Evolutionary conservation across 2,113 vertebrate species (phyloP), one percentile per base, ranked within the genome.

Genomic region (Acanthochromis polyacanthus): DNA sequence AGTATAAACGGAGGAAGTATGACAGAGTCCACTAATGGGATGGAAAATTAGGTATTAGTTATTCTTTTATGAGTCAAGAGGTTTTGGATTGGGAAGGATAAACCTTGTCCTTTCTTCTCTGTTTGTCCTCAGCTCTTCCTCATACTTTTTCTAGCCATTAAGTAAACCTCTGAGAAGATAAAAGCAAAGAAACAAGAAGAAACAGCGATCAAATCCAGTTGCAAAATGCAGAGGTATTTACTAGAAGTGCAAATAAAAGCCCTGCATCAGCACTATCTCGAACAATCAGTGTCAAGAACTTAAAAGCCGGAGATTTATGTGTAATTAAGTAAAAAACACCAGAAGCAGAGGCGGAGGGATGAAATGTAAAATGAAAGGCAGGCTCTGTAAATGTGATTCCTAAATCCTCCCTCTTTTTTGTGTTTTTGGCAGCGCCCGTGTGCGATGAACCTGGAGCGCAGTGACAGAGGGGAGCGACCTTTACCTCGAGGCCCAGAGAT

Each of bases 401-500:
- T 69, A 43, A 69, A 81, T 66, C 38, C 25, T 32, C 10, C 5
- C 17, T 9, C 22, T 17, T 51, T 62, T 22, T 65, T 73, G 32
- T 36, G 25, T 80, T 72, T 3, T 80, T 63, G 22, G 40, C 89
- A 97, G 96, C 89, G 73, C 82, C 76, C 30, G 48, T 77, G 83
- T 90, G 92, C 85, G 85, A 98, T 97, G 96, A 94, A 89, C 91
- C 93, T 85, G 88, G 92, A 94, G 90, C 95, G 91, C 92, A 74
- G 84, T 81, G 77, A 92, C 69, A 57, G 86, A 88, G 63, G 83
- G 69, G 4, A 89, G 63, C 87, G 88, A 62, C 87, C 73, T 16
- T 61, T 46, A 55, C 72, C 71, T 40, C 92, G 89, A 84, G 94
- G 93, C 67, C 75, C 93, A 45, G 96, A 97, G 66, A 97, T 97